Conservation (phyloP, 2,797 vertebrate genomes). For the Staurois parvus region DNA sequence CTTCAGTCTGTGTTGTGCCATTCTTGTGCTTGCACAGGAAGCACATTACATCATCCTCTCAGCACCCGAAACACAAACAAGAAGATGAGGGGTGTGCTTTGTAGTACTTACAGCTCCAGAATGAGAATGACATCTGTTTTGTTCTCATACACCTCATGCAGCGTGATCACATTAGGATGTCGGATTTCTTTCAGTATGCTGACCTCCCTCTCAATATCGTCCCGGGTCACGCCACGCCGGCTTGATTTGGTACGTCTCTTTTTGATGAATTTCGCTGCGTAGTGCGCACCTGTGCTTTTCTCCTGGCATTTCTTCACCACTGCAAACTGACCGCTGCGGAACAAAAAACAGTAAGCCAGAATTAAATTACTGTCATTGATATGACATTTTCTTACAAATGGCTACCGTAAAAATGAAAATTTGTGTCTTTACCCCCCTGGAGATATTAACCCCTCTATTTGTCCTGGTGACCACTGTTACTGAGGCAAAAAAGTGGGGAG, state of each 20-base stretch:
- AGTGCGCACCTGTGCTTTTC: slow-evolving; percentile 83
- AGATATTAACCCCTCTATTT: no score
- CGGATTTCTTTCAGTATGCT: slow-evolving; percentile 93
- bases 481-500: no score
- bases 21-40: slow-evolving; percentile 14
- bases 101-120: slow-evolving; percentile 94
- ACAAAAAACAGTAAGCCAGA: not conserved
- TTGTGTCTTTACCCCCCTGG: no score
- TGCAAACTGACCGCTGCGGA: slow-evolving; percentile 90
- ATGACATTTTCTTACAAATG: not conserved
- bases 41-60: not conserved
- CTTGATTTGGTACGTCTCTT: slow-evolving; percentile 95
- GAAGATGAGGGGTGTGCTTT: not conserved
- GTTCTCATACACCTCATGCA: slow-evolving; percentile 95
- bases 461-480: no score
- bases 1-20: not conserved
- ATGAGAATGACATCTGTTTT: slow-evolving; percentile 96
- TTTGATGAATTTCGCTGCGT: slow-evolving; percentile 96
- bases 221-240: slow-evolving; percentile 89
- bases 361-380: not conserved
- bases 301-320: slow-evolving; percentile 93
- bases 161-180: slow-evolving; percentile 93
- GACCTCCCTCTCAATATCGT: slow-evolving; percentile 97
- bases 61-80: slow-evolving; percentile 45
- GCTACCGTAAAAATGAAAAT: no score